A percentile compares a stretch with the other conserved stretches of the same genome.
Evolutionary conservation across 1,140 invertebrate genomes (phyloP).

Genomic region (Patella vulgata): DNA sequence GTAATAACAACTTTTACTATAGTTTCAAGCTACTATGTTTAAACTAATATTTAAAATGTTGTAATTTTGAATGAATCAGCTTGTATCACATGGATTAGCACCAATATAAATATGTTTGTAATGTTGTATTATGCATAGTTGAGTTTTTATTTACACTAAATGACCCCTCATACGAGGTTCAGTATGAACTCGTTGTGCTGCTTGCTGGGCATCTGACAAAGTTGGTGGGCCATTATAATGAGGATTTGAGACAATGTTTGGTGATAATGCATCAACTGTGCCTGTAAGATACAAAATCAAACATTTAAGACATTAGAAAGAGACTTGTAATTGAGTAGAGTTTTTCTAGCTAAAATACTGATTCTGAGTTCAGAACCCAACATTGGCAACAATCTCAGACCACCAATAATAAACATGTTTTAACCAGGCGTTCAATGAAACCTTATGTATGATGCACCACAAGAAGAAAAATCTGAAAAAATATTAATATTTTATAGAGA

Average conservation of each 20-base stretch:
- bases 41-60: too few relatives aligned
- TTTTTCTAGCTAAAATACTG: not conserved
- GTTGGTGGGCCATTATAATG: constrained; percentile 38
- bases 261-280: constrained; percentile 29
- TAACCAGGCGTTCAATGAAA: not conserved
- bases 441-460: not conserved
- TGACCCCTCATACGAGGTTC: too few relatives aligned
- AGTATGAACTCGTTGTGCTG: constrained; percentile 19
- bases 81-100: too few relatives aligned
- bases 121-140: too few relatives aligned
- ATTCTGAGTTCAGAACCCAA: not conserved
- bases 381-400: not conserved
- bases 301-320: not conserved
- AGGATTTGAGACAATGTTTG: constrained; percentile 46
- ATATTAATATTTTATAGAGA: too few relatives aligned
- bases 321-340: not conserved
- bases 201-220: constrained; percentile 1
- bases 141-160: too few relatives aligned
- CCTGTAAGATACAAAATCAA: constrained; percentile 28
- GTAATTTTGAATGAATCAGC: too few relatives aligned
- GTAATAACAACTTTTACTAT: too few relatives aligned
- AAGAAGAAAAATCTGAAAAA: too few relatives aligned
- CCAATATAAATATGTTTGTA: too few relatives aligned
- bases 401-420: not conserved
- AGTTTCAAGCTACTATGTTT: too few relatives aligned